Percentiles rank a stretch among this genome's conserved stretches.
Evolutionary conservation across 2,888 invertebrate genomes (phyloP).

Genomic region (Drosophila austrosaltans): DNA sequence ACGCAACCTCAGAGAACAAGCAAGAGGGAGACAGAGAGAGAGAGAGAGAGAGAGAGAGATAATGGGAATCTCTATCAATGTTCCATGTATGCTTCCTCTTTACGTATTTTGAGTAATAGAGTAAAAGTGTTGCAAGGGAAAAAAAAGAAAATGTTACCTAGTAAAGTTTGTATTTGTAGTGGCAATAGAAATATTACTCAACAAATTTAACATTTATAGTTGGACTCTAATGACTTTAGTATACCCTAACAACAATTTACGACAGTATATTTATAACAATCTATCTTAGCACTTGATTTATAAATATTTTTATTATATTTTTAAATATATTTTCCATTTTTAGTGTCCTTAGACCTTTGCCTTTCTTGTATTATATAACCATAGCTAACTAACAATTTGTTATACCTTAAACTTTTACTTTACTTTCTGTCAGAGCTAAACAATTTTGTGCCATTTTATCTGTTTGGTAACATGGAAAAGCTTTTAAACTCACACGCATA

Average conservation of each 20-base stretch:
- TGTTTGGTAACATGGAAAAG: conserved; percentile 64
- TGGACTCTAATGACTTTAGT: too few relatives aligned
- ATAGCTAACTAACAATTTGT: conserved; percentile 36
- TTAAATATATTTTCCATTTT: too few relatives aligned
- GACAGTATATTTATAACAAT: too few relatives aligned
- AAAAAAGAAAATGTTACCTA: neutral
- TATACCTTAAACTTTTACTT: conserved; percentile 24
- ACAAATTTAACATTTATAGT: neutral
- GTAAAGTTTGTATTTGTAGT: neutral
- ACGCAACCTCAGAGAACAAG: conserved; percentile 33
- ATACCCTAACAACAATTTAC: too few relatives aligned
- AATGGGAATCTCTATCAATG: too few relatives aligned
- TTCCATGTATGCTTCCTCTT: too few relatives aligned
- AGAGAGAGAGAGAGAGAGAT: conserved; percentile 3
- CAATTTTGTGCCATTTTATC: conserved; percentile 74
- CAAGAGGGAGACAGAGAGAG: conserved; percentile 6
- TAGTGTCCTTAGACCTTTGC: too few relatives aligned
- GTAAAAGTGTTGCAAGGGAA: too few relatives aligned
- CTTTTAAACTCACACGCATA: conserved; percentile 64
- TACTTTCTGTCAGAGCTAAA: conserved; percentile 62
- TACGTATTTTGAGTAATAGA: too few relatives aligned
- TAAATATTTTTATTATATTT: too few relatives aligned
- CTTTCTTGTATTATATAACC: neutral
- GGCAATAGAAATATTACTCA: neutral
- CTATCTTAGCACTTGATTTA: too few relatives aligned